Base-by-base conservation (phyloP, 1,140 invertebrate genomes). In the Andricus grossulariae region DNA sequence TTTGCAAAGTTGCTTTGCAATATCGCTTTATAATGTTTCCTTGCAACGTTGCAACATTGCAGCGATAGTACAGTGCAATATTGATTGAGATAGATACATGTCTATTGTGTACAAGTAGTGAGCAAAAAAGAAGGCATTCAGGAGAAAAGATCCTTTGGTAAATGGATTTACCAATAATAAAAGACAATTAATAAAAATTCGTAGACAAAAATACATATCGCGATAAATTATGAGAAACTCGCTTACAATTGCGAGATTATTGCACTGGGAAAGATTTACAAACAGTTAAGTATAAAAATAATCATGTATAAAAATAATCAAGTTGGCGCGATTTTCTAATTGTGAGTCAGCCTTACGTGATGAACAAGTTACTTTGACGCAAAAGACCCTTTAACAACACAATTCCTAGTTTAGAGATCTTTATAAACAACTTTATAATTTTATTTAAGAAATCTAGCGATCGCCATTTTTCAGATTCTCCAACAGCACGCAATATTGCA, bases 211-310 rank as follows among this genome's bases (percentile, higher is more conserved):
- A 32, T 12, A 16, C n/a, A n/a, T n/a, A 66, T 66, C 25, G 57
- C 21, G 21, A 66, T 66, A 66, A 66, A 66, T 66, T 7, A 66
- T 66, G 16, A 6, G 4, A 25, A 60, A 66, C 6, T 66, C 57
- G 57, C 57, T 66, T 66, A 79, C 74, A 74, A 81, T 81, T 78
- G 72, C 74, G 74, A 72, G 76, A 79, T 66, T 25, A 79, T 52
- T 71, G n/a, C 57, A 71, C 52, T 49, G 49, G 50, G 19, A 71
- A 76, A 73, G 16, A 74, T 74, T 57, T 49, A 74, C 21, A 50
- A 50, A 74, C 1, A 52, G 50, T 49, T 51, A 60, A 55, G 66
- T 32, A 66, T 74, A 77, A 50, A 50, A 49, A 66, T 25, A 73
- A 78, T 74, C 74, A 39, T 39, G 57, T 66, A 39, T 39, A 39